These are phyloP conservation scores for Patella vulgata DNA, from an alignment of 1,140 invertebrate species.

Conservation along the genomic window DNA sequence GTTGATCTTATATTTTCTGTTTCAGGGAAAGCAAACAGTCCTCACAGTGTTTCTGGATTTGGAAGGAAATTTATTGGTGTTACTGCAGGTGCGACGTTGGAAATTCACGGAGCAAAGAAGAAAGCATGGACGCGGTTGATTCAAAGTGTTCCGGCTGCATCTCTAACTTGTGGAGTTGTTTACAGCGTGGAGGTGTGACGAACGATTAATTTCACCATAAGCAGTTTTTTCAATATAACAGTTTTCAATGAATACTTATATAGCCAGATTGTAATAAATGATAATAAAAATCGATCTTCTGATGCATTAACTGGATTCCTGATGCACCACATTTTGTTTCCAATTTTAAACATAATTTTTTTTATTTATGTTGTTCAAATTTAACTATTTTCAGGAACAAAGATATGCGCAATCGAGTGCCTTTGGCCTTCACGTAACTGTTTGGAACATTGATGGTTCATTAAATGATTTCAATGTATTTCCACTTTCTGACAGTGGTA, in stretches of 20 bases:
- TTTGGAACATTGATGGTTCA: slow-evolving; percentile 17
- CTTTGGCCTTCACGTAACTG: slow-evolving; percentile 4
- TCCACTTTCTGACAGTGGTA: background rate
- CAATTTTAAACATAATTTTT: background rate
- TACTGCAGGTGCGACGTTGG: slow-evolving; percentile 10
- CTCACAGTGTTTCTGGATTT: background rate
- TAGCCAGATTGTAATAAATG: too few species aligned
- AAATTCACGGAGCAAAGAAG: slow-evolving; percentile 14
- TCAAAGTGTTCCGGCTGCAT: background rate
- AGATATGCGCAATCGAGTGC: too few species aligned
- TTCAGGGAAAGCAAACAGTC: slow-evolving; percentile 1
- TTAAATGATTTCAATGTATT: slow-evolving; percentile 12
- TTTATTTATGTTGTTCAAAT: slow-evolving; percentile 1
- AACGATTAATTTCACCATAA: background rate
- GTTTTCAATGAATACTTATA: too few species aligned
- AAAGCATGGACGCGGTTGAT: slow-evolving; percentile 13
- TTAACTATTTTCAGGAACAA: background rate
- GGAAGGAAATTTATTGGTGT: slow-evolving; percentile 18
- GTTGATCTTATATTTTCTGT: background rate
- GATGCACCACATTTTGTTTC: background rate
- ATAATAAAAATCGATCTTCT: too few species aligned
- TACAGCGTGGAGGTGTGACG: background rate
- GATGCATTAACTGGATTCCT: background rate
- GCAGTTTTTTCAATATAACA: too few species aligned
- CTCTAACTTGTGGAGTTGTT: background rate